Base-by-base conservation (phyloP, 2,113 vertebrate genomes). In the Aix galericulata region DNA sequence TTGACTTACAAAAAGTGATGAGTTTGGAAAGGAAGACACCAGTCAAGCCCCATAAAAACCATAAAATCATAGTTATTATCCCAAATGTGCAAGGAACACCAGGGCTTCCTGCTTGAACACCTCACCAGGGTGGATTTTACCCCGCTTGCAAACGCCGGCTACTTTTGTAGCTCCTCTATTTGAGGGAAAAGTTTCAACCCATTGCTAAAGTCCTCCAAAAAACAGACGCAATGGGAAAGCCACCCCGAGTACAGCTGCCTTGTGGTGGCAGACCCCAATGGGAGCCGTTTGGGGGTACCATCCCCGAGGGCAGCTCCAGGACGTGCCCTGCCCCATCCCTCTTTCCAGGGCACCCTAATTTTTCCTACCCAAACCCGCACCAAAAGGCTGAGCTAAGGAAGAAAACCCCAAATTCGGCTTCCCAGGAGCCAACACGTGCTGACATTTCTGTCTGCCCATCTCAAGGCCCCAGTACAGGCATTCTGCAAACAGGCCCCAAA, bases 171-270 rank as follows among this genome's bases (percentile, higher is more conserved):
- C 58, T 67, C 18, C 15, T 40, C 29, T 38, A 9, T 48, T 75
- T 76, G 20, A 68, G 27, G 46, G 46, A 66, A 22, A 72, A 60
- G 34, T 53, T 85, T 73, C n/a, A 29, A 42, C 15, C 46, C 14
- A 32, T 11, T 36, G 15, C 60, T 52, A 69, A 31, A 64, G 3
- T 23, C 26, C 32, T 8, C 0, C 6, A n/a, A 67, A 64, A 77
- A 40, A 5, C 0, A 0, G 27, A 50, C 12, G 17, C 18, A 20
- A 26, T 1, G 3, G 11, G 69, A 74, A 86, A 74, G 38, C 2
- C 74, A 36, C 6, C 63, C 50, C 64, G 2, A 42, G 32, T 44
- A 5, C 26, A 27, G 26, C 27, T 9, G 27, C 27, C 23, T 8
- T 16, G 60, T 53, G 52, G 25, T 26, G 46, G 46, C 46, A 55